Conservation (phyloP, 30 jellyfish, hydroid and myxozoan genomes). For the Hydra vulgaris region DNA sequence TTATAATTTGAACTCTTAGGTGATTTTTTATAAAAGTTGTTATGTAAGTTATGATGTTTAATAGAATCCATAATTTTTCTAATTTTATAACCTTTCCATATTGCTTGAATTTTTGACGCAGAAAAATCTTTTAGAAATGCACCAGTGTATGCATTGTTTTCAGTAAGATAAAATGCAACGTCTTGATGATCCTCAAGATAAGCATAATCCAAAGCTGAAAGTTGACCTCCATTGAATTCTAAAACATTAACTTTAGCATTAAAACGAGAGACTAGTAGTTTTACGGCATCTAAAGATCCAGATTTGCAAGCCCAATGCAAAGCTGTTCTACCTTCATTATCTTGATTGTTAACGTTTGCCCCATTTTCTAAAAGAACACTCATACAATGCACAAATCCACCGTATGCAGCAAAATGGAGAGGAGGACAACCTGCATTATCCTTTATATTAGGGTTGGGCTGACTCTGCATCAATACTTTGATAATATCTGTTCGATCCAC, state of each 20-base stretch:
- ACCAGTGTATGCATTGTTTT: constrained; percentile 72
- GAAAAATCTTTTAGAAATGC: constrained; percentile 82
- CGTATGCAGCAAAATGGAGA: constrained; percentile 85
- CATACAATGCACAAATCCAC: constrained; percentile 95
- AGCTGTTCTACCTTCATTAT: constrained; percentile 74
- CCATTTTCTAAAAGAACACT: constrained; percentile 61
- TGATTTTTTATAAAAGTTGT: not conserved
- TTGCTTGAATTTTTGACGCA: constrained; percentile 71
- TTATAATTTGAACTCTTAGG: not conserved
- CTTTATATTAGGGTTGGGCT: constrained; percentile 46
- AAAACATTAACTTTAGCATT: constrained; percentile 70
- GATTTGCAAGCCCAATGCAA: constrained; percentile 97
- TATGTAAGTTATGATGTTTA: not conserved
- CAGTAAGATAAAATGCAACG: constrained; percentile 55
- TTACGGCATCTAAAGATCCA: constrained; percentile 94
- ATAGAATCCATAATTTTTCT: constrained; percentile 28
- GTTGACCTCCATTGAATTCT: constrained; percentile 62
- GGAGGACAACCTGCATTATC: constrained; percentile 98
- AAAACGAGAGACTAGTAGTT: constrained; percentile 46
- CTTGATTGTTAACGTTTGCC: constrained; percentile 85
- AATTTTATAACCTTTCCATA: constrained; percentile 63
- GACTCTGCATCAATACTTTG: constrained; percentile 45
- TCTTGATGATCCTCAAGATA: constrained; percentile 79
- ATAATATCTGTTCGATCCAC: constrained; percentile 84
- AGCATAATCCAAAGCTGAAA: constrained; percentile 89